Evolutionary conservation across 2,797 vertebrate species (phyloP), one percentile per base, ranked within the genome.

Genomic region (Momotus momota): DNA sequence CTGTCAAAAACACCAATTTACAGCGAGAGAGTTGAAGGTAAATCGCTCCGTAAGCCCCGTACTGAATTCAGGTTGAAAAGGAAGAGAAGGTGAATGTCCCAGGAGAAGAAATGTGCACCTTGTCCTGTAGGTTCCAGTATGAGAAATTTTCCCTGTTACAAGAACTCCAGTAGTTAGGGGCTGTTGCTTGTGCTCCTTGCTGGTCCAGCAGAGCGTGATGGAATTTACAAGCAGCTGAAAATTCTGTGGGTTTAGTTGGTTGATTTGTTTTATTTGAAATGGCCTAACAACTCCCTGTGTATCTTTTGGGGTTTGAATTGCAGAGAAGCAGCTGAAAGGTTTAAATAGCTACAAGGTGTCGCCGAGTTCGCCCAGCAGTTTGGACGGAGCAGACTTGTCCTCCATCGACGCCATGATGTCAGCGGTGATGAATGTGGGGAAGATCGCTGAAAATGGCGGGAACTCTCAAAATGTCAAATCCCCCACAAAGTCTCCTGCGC

Each of bases 391-490:
- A 46, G 99, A 99, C 96, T 96, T 99, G 95, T 99, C 99, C 90
- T 98, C 99, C 96, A 98, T 99, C 95, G 99, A 99, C 31, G 98
- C 98, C 96, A 99, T 99, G 98, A 99, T 99, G 99, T 99, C 98
- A 81, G 98, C 99, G 1, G 99, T 99, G 91, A 99, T 99, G 99
- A 99, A 96, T 10, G 97, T 97, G 94, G 97, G 97, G 27, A 98
- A 97, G 81, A 97, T 99, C 21, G 98, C 98, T 5, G 98, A 99
- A 80, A 98, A 98, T 40, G 65, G 98, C 1, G 93, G 97, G 6
- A 97, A 69, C 89, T 94, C 98, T 93, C 98, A 96, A 71, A 98
- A 67, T 86, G 94, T 98, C 96, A 98, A 98, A 93, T 98, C 98
- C 45, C 98, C 99, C 81, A 95, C 89, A 7, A 99, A 99, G 96